Conservation (phyloP, 2,888 invertebrate genomes). For the Rhogogaster chlorosoma region DNA sequence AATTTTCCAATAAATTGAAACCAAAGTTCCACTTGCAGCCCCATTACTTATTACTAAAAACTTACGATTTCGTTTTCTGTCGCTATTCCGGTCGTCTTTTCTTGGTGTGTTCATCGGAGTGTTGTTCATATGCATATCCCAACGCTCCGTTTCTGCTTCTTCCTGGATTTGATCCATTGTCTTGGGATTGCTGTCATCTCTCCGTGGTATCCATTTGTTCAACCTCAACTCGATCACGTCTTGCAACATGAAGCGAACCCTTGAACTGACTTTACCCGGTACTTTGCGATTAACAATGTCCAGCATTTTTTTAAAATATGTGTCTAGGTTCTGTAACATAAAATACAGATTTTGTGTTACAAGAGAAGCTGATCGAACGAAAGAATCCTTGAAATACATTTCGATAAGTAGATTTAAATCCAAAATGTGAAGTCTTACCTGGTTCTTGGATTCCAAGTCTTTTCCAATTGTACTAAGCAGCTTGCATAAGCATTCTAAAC, state of each 20-base stretch:
- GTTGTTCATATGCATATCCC: slow-evolving; percentile 83
- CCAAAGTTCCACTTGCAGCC: not conserved
- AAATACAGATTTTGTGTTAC: not conserved
- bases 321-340: slow-evolving; percentile 76
- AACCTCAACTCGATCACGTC: slow-evolving; percentile 94
- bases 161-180: slow-evolving; percentile 96
- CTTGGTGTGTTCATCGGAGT: slow-evolving; percentile 78
- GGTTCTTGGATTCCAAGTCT: slow-evolving; percentile 84
- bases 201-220: slow-evolving; percentile 91
- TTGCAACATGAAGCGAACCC: slow-evolving; percentile 89
- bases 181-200: slow-evolving; percentile 93
- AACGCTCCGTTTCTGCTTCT: slow-evolving; percentile 91
- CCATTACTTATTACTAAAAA: slow-evolving; percentile 43
- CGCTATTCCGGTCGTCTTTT: slow-evolving; percentile 82
- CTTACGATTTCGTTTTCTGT: slow-evolving; percentile 76
- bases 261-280: slow-evolving; percentile 83
- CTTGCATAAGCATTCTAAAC: slow-evolving; percentile 95
- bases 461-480: slow-evolving; percentile 94
- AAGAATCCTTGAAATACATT: not conserved
- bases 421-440: slow-evolving; percentile 55
- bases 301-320: slow-evolving; percentile 85
- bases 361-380: not conserved
- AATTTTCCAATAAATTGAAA: not conserved
- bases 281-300: slow-evolving; percentile 84
- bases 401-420: not conserved